Evolutionary conservation across 2,113 vertebrate species (phyloP), one percentile per base, ranked within the genome.

Genomic region (Zosterops pallidus): DNA sequence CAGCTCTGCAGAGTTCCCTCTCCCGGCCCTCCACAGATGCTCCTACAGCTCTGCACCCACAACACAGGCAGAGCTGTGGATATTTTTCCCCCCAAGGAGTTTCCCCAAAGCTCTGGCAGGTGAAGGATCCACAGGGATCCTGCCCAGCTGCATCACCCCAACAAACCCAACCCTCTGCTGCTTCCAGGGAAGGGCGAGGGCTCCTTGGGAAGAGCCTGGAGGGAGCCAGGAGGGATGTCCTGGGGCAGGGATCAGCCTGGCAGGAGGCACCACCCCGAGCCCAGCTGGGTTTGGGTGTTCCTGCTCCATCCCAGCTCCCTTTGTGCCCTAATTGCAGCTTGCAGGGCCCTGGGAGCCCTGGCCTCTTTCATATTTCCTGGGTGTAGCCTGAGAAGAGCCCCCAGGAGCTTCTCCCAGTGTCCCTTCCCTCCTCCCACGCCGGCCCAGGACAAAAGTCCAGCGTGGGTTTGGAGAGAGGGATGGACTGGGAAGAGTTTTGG

Each of bases 341-440:
- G 89, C 69, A 71, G 74, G 72, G 62, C 25, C 29, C 46, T 11
- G 82, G 82, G 65, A 88, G 83, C 59, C 47, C 68, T 19, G 83
- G 71, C 49, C 83, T 78, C 94, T 79, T 83, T 71, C 44, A 26
- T 33, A 47, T 67, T 72, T 80, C 29, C 59, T 81, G 94, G 94
- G 94, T 72, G 94, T 93, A 94, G 95, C 90, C 94, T 93, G 95
- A 85, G 85, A 90, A 93, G 83, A 91, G 19, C 23, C 75, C 26
- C 79, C 74, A 16, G 67, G 78, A 91, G 17, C 82, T 89, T 68
- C 75, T 96, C 95, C 81, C 92, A 63, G 15, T 44, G 87, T 70
- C 91, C 87, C 77, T 60, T 21, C 56, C 65, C 82, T 85, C 65
- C 82, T 85, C 88, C 88, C 95, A 87, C 11, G 5, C 42, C 4